Percentiles rank a stretch among this genome's conserved stretches.
Conservation (phyloP, 2,797 vertebrate species). For the Alcedo quadribrachys region DNA sequence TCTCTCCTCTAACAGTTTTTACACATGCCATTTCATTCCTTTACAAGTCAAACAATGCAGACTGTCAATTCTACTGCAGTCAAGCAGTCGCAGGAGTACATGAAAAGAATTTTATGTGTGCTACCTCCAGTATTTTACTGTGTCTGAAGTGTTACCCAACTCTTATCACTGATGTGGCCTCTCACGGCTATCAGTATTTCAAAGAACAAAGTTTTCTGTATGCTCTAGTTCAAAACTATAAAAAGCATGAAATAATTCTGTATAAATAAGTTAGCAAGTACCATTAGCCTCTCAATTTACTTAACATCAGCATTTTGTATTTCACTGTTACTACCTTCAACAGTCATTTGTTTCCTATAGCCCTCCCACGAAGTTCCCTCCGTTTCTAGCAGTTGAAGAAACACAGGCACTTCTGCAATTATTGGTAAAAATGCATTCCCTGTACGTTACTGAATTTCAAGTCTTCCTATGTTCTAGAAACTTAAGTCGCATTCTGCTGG, state of each 20-base stretch:
- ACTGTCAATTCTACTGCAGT: constrained; percentile 45
- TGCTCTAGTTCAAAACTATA: background rate
- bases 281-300: background rate
- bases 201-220: background rate
- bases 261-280: background rate
- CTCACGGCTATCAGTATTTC: too few relatives aligned
- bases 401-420: background rate
- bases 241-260: background rate
- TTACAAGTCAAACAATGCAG: constrained; percentile 56
- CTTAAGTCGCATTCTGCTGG: background rate
- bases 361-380: background rate
- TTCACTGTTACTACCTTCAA: background rate
- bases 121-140: constrained; percentile 4
- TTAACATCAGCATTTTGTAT: background rate
- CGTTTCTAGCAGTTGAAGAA: background rate
- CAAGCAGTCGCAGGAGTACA: constrained; percentile 20
- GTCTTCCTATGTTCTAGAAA: background rate
- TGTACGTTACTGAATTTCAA: background rate
- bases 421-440: background rate
- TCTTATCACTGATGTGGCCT: too few relatives aligned
- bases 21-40: background rate
- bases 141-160: background rate
- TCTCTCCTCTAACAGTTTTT: background rate
- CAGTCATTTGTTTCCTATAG: background rate
- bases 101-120: constrained; percentile 38